Conservation (phyloP, 2,888 invertebrate genomes). For the Tigriopus californicus region DNA sequence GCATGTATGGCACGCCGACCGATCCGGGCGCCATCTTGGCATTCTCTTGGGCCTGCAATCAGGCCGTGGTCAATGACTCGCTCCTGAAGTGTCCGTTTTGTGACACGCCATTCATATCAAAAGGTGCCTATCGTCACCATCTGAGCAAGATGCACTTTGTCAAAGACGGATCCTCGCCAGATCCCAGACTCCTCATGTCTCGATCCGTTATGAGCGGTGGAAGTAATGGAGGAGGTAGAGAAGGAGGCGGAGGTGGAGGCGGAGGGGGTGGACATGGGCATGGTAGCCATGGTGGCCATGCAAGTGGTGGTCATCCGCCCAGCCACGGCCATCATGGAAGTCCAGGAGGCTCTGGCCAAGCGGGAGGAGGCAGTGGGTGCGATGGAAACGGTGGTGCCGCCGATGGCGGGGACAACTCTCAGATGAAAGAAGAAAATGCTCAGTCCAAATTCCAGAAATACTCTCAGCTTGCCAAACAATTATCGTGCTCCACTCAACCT, state of each 20-base stretch:
- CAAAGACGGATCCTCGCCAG: slow-evolving; percentile 41
- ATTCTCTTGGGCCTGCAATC: slow-evolving; percentile 86
- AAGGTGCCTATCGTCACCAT: slow-evolving; percentile 90
- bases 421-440: slow-evolving; percentile 54
- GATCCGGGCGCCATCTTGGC: slow-evolving; percentile 60
- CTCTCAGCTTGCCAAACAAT: slow-evolving; percentile 92
- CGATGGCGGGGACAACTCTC: too few species aligned
- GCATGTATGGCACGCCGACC: slow-evolving; percentile 22
- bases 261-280: neutral
- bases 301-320: neutral
- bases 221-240: neutral
- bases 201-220: slow-evolving; percentile 16
- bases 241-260: neutral
- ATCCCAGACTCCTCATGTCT: slow-evolving; percentile 18
- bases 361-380: neutral
- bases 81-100: slow-evolving; percentile 87
- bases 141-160: slow-evolving; percentile 88
- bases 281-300: neutral
- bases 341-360: neutral
- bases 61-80: slow-evolving; percentile 60
- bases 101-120: slow-evolving; percentile 87
- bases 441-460: slow-evolving; percentile 96
- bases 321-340: neutral
- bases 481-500: slow-evolving; percentile 36
- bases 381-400: neutral